Evolutionary conservation across 1,140 invertebrate genomes (phyloP).

Genomic region (Matsumurasca onukii): DNA sequence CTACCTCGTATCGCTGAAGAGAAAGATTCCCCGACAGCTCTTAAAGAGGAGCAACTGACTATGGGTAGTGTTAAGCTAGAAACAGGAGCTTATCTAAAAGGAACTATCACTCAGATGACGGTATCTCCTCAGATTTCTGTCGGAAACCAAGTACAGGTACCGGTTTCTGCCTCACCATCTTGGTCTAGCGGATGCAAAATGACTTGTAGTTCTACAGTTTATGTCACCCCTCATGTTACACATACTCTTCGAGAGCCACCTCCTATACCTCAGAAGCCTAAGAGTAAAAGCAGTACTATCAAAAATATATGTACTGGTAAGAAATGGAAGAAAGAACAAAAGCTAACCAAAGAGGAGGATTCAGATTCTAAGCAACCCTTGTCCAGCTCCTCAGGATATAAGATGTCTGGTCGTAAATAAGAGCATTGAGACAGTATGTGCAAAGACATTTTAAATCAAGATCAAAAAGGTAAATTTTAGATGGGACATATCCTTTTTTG

Average conservation of each 20-base stretch:
- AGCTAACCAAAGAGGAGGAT: slow-evolving; percentile 1
- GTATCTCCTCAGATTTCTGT: too few relatives aligned
- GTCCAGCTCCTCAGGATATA: too few relatives aligned
- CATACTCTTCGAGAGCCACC: background rate
- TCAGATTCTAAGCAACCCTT: too few relatives aligned
- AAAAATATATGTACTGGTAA: slow-evolving; percentile 26
- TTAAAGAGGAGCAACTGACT: slow-evolving; percentile 42
- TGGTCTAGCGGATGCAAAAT: background rate
- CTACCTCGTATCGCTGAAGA: slow-evolving; percentile 77
- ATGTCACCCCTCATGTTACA: background rate
- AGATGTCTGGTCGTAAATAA: background rate
- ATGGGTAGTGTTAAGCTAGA: too few relatives aligned
- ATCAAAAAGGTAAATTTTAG: background rate
- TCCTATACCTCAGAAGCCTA: slow-evolving; percentile 10
- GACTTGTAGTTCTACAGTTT: background rate
- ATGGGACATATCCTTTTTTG: background rate
- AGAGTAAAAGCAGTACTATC: slow-evolving; percentile 13
- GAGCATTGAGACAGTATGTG: background rate
- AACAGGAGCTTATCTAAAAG: background rate
- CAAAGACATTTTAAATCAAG: background rate
- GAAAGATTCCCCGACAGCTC: slow-evolving; percentile 76
- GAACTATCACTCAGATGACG: too few relatives aligned
- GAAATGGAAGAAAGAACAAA: slow-evolving; percentile 28
- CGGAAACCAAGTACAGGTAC: too few relatives aligned
- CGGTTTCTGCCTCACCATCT: background rate